phyloP scores from a whole-genome alignment of 2,797 vertebrate species.

The Ceryle rudis region DNA sequence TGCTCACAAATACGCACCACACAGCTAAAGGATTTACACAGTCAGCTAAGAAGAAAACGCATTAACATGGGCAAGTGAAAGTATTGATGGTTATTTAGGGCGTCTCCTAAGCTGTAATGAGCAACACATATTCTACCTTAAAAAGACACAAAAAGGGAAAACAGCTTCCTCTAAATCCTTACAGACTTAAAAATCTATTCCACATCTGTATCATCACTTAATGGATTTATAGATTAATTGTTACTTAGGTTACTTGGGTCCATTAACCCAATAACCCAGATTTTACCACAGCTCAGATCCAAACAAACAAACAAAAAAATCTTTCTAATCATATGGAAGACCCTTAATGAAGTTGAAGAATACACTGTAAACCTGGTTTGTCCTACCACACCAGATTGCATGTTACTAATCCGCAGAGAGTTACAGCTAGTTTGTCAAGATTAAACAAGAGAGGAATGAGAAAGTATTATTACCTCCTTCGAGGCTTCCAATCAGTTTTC shows the following conservation, averaged over 20 bases:
- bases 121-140: neutral
- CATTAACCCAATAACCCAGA: slow-evolving; percentile 30
- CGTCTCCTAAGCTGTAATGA: neutral
- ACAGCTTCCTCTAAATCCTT: neutral
- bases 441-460: slow-evolving; percentile 35
- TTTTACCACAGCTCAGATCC: neutral
- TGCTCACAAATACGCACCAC: neutral
- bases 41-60: neutral
- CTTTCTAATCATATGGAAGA: neutral
- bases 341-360: slow-evolving; percentile 21
- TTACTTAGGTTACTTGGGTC: neutral
- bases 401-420: neutral
- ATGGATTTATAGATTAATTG: neutral
- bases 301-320: neutral
- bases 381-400: neutral
- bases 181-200: neutral
- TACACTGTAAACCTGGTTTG: neutral
- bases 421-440: slow-evolving; percentile 28
- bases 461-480: slow-evolving; percentile 48
- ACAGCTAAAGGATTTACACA: neutral
- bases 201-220: neutral
- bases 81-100: neutral
- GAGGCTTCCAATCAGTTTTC: slow-evolving; percentile 65
- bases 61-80: neutral
- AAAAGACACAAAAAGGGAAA: neutral